Conservation (phyloP, 2,113 vertebrate genomes). For the Motacilla tschutschensis region DNA sequence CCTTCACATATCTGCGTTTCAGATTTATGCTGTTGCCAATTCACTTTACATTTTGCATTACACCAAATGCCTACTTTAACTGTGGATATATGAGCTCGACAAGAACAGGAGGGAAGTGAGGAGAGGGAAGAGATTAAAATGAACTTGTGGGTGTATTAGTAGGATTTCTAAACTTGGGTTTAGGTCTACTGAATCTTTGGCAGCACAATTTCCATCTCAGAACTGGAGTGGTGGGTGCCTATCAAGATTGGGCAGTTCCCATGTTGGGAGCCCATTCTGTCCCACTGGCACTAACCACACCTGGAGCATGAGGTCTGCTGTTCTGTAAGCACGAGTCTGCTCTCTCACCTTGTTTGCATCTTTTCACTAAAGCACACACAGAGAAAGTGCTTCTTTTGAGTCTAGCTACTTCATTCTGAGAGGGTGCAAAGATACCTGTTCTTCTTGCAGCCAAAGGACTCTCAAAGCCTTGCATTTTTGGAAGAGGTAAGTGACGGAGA, state of each 20-base stretch:
- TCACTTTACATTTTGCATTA: background rate
- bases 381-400: background rate
- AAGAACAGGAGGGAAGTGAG: background rate
- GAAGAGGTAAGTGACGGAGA: background rate
- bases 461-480: background rate
- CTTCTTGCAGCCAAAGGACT: background rate
- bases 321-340: rapidly evolving
- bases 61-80: background rate
- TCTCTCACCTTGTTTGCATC: background rate
- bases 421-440: background rate
- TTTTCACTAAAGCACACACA: background rate
- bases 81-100: background rate
- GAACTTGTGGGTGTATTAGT: background rate
- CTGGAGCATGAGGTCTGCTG: background rate
- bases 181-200: background rate
- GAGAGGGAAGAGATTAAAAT: background rate
- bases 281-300: background rate
- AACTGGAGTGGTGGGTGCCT: background rate
- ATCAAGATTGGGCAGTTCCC: background rate
- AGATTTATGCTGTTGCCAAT: background rate
- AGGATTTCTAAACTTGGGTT: background rate
- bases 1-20: background rate
- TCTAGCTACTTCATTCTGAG: background rate
- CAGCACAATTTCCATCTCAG: background rate
- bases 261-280: background rate